Base-by-base conservation (phyloP, 2,888 invertebrate genomes). In the Nomada fabriciana region DNA sequence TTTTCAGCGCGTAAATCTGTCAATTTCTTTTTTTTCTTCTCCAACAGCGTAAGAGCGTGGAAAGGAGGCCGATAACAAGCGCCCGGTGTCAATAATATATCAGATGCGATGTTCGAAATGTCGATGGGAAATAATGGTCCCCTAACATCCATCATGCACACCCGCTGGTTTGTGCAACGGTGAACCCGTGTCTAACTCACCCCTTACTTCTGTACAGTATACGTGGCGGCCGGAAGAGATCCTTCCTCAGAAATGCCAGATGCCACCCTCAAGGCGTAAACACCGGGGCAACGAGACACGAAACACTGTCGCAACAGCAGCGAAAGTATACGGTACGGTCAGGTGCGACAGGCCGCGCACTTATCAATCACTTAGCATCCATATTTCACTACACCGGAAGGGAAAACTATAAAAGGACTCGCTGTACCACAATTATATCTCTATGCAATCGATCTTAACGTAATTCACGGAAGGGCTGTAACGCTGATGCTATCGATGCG, bases 281-380 rank as follows among this genome's bases (percentile, higher is more conserved):
- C 80, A 69, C 73, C 75, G 77, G 69, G 65, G 50, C 65, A 68
- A 75, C 72, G 85, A 82, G 77, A 72, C 63, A 70, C 71, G 74
- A 74, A 63, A 36, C 65, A 69, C 74, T 69, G 63, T 55, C 67
- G 65, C 59, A 67, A 55, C 80, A 67, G 77, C 80, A 70, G 67
- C 67, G 74, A 82, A 75, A 83, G 78, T 76, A 83, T 81, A 84
- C 82, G 82, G 81, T 87, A 90, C 79, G 89, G 86, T 86, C 84
- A 87, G 84, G 86, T 86, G 89, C 80, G 85, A 84, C 84, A 73
- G 87, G 76, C 76, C 82, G 85, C 80, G 82, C 81, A 86, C 89
- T 91, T 91, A 91, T 91, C 91, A 88, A 91, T 91, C 89, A 91
- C 87, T 91, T 88, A 87, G 77, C 60, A 76, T 72, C 75, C 83